phyloP scores from a whole-genome alignment of 2,113 vertebrate genomes.

The Deroptyus accipitrinus region DNA sequence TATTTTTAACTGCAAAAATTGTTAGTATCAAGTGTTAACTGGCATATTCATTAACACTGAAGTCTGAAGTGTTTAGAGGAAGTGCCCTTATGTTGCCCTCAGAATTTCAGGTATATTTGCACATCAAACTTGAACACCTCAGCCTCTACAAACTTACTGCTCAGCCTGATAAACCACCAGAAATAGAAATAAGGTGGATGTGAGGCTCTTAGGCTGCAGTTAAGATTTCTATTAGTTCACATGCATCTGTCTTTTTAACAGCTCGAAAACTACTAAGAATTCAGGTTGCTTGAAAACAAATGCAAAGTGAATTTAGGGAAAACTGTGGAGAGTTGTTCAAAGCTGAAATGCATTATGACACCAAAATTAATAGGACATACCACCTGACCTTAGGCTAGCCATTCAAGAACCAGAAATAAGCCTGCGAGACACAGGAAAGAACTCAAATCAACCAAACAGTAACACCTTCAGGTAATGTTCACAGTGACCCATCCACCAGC shows the following conservation, averaged over 20 bases:
- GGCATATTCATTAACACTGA: not conserved
- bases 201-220: not conserved
- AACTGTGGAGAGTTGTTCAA: not conserved
- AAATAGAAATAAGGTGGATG: not conserved
- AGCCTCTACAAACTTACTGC: not conserved
- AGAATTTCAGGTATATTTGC: too few relatives aligned
- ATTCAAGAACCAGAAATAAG: not conserved
- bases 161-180: not conserved
- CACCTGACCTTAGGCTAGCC: not conserved
- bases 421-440: not conserved
- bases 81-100: not conserved
- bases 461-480: not conserved
- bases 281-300: not conserved
- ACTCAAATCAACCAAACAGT: not conserved
- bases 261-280: not conserved
- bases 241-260: not conserved
- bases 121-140: not conserved
- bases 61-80: not conserved
- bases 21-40: not conserved
- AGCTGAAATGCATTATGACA: not conserved
- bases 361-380: not conserved
- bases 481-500: not conserved
- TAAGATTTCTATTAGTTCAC: not conserved
- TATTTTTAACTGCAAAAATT: not conserved
- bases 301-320: not conserved